A percentile compares a stretch with the other conserved stretches of the same genome.
These are phyloP conservation scores for Perdita meconis DNA, from an alignment of 2,888 invertebrate genomes.

Conservation along the genomic window DNA sequence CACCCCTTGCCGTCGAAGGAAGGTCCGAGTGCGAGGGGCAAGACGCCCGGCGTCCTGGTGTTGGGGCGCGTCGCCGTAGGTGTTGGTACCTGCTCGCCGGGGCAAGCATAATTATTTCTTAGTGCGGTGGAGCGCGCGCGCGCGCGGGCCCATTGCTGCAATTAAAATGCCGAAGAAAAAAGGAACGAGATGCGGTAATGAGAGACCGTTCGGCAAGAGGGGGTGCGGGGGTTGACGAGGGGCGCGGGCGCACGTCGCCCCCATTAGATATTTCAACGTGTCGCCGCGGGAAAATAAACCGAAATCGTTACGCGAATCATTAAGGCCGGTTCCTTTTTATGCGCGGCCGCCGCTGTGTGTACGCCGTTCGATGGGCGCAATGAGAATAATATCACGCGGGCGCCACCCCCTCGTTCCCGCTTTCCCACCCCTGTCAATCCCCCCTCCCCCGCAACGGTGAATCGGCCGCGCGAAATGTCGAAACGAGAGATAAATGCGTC, in stretches of 20 bases:
- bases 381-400: constrained; percentile 46
- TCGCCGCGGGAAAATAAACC: constrained; percentile 62
- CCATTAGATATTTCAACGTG: constrained; percentile 68
- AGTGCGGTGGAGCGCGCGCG: constrained; percentile 65
- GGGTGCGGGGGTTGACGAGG: constrained; percentile 19
- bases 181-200: constrained; percentile 68
- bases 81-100: constrained; percentile 42
- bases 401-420: not conserved
- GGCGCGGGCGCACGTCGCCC: constrained; percentile 43
- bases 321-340: constrained; percentile 50
- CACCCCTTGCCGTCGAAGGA: constrained; percentile 51
- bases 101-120: constrained; percentile 73
- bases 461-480: constrained; percentile 13
- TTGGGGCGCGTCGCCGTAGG: constrained; percentile 33
- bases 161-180: constrained; percentile 71
- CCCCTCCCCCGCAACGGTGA: constrained; percentile 4
- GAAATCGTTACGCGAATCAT: constrained; percentile 61
- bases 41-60: not conserved
- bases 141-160: constrained; percentile 66
- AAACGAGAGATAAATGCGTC: constrained; percentile 36
- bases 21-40: constrained; percentile 25
- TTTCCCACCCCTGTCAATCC: not conserved
- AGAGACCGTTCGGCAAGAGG: constrained; percentile 59
- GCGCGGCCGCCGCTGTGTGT: constrained; percentile 5
- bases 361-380: constrained; percentile 50